Evolutionary conservation across 2,113 vertebrate species (phyloP).

Genomic region (Leptobrachium ailaonicum): DNA sequence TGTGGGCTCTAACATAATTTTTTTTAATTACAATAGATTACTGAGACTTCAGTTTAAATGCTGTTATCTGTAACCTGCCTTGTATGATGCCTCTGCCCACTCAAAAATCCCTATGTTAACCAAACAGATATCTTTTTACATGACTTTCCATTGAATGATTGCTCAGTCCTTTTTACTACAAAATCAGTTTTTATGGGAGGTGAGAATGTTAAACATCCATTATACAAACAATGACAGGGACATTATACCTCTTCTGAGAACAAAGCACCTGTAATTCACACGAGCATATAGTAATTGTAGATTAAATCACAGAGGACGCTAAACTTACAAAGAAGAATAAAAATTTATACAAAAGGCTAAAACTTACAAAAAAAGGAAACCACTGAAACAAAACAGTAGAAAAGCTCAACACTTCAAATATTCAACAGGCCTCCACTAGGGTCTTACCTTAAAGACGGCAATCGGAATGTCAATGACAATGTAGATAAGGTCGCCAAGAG

Average conservation of each 20-base stretch:
- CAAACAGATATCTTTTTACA: too few relatives aligned
- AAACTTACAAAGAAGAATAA: neutral
- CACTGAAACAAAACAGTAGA: neutral
- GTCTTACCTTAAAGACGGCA: slow-evolving; percentile 90
- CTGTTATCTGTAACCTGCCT: too few relatives aligned
- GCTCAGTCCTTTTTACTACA: neutral
- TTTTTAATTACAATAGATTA: too few relatives aligned
- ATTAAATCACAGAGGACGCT: neutral
- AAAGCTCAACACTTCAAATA: neutral
- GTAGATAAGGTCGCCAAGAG: slow-evolving; percentile 94
- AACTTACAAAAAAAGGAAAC: too few relatives aligned
- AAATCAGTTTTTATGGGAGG: neutral
- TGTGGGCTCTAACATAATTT: too few relatives aligned
- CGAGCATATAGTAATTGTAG: neutral
- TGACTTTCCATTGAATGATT: too few relatives aligned
- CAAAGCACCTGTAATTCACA: neutral
- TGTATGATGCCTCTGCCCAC: too few relatives aligned
- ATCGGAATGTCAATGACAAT: slow-evolving; percentile 92
- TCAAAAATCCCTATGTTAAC: too few relatives aligned
- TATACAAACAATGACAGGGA: neutral
- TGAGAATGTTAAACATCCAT: slow-evolving; percentile 4
- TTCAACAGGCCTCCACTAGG: neutral
- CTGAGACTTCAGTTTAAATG: too few relatives aligned
- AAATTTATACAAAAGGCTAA: neutral
- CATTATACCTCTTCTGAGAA: neutral